Percentiles rank a stretch among this genome's conserved stretches.
These are phyloP conservation scores for Nylanderia fulva DNA, from an alignment of 1,140 invertebrate genomes.

Conservation along the genomic window DNA sequence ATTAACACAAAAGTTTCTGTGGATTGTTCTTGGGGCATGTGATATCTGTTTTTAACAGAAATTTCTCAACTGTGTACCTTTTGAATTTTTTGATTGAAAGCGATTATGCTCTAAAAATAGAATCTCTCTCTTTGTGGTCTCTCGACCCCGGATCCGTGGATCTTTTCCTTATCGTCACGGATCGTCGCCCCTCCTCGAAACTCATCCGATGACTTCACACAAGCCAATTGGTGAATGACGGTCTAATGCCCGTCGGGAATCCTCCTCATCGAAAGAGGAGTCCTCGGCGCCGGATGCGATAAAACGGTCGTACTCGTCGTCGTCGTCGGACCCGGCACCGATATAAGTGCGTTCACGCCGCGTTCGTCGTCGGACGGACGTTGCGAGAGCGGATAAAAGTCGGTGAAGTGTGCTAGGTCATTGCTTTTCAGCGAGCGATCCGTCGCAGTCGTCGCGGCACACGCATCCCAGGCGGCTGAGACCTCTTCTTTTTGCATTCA, in stretches of 20 bases:
- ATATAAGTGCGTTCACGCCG: conserved; percentile 69
- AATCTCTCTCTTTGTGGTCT: conserved; percentile 27
- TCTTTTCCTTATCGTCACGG: not conserved
- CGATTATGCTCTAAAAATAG: not conserved
- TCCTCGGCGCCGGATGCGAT: conserved; percentile 75
- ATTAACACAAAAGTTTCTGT: too few relatives aligned
- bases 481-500: not conserved
- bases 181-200: conserved; percentile 27
- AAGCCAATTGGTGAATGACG: conserved; percentile 62
- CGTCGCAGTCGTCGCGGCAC: conserved; percentile 23
- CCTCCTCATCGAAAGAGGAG: conserved; percentile 69
- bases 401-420: conserved; percentile 56
- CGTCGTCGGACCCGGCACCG: conserved; percentile 46
- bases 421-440: conserved; percentile 32
- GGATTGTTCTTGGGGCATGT: too few relatives aligned
- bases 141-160: conserved; percentile 1
- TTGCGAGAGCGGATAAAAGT: conserved; percentile 60
- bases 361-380: conserved; percentile 28
- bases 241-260: conserved; percentile 60
- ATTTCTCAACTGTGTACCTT: too few relatives aligned
- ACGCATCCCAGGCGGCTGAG: not conserved
- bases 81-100: too few relatives aligned
- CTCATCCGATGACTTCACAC: conserved; percentile 42
- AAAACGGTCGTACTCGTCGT: conserved; percentile 63
- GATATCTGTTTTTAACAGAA: too few relatives aligned